phyloP scores from a whole-genome alignment of 2,888 invertebrate species.

The Stenichneumon culpator region DNA sequence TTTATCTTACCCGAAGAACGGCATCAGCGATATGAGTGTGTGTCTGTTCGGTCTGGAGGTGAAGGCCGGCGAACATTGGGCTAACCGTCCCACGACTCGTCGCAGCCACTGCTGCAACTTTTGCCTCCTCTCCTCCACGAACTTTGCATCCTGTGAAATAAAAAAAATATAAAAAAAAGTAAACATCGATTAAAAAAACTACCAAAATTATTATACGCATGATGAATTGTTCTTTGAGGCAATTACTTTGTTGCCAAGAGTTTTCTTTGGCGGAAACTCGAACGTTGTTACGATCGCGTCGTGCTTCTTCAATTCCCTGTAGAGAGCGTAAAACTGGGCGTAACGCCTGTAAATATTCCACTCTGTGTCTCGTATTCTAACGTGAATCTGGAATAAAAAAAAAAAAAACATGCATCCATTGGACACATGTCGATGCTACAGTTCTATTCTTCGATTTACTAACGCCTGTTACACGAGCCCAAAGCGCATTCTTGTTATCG shows the following conservation, averaged over 20 bases:
- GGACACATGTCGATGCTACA: not conserved
- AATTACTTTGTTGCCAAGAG: slow-evolving; percentile 94
- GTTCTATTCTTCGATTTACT: slow-evolving; percentile 5
- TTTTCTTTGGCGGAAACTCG: slow-evolving; percentile 98
- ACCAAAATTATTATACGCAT: not conserved
- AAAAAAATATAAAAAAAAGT: slow-evolving; percentile 77
- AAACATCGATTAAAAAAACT: not conserved
- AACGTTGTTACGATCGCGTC: slow-evolving; percentile 92
- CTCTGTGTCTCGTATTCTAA: slow-evolving; percentile 94
- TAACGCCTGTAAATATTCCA: slow-evolving; percentile 99
- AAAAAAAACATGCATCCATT: not conserved
- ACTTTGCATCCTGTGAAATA: slow-evolving; percentile 88
- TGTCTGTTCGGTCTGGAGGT: slow-evolving; percentile 91
- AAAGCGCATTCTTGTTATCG: not conserved
- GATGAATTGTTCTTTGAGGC: slow-evolving; percentile 1
- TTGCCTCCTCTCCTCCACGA: slow-evolving; percentile 95
- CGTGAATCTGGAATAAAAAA: slow-evolving; percentile 88
- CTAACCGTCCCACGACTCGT: slow-evolving; percentile 91
- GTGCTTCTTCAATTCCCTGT: slow-evolving; percentile 93
- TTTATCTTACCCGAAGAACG: slow-evolving; percentile 92
- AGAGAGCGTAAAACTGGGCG: slow-evolving; percentile 95
- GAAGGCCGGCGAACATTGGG: slow-evolving; percentile 90
- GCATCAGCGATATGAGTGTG: slow-evolving; percentile 92
- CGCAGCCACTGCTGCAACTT: slow-evolving; percentile 95
- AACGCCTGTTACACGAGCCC: not conserved